Evolutionary conservation across 2,888 invertebrate genomes (phyloP).

Genomic region (Eudemis profundana): DNA sequence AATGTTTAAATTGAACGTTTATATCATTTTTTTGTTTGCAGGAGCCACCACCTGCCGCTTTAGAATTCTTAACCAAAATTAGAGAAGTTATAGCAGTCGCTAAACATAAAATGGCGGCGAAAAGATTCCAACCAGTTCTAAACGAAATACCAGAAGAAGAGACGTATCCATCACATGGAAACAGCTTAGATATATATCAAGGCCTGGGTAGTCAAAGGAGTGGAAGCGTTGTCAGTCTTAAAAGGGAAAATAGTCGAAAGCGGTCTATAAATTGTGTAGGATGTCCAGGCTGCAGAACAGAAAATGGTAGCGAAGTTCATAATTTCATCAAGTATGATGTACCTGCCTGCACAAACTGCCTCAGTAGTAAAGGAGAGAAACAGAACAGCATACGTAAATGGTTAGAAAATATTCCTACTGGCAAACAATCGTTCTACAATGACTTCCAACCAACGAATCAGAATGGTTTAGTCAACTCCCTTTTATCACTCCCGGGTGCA

Average conservation of each 20-base stretch:
- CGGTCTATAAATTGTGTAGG: constrained; percentile 84
- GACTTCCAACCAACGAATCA: constrained; percentile 62
- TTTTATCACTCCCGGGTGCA: constrained; percentile 66
- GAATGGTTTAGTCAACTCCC: constrained; percentile 66
- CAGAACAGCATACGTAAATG: constrained; percentile 90
- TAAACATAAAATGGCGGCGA: constrained; percentile 93
- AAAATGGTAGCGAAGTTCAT: constrained; percentile 61
- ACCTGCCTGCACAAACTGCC: constrained; percentile 83
- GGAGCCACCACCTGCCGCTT: constrained; percentile 95
- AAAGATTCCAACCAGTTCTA: constrained; percentile 91
- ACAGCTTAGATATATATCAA: constrained; percentile 78
- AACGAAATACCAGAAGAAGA: constrained; percentile 94
- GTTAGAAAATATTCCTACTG: constrained; percentile 89
- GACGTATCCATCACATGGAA: constrained; percentile 77
- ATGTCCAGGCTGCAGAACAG: constrained; percentile 87
- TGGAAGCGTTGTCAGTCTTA: constrained; percentile 84
- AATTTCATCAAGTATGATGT: constrained; percentile 76
- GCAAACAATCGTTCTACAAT: constrained; percentile 64
- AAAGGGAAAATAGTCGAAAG: constrained; percentile 86
- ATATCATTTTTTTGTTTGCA: constrained; percentile 82
- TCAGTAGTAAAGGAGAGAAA: constrained; percentile 87
- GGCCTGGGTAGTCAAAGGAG: constrained; percentile 82
- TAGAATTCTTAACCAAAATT: constrained; percentile 95
- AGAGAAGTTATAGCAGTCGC: constrained; percentile 96
- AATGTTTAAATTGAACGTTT: constrained; percentile 22